Conservation (phyloP, 2,113 vertebrate genomes). For the Rostratula benghalensis region DNA sequence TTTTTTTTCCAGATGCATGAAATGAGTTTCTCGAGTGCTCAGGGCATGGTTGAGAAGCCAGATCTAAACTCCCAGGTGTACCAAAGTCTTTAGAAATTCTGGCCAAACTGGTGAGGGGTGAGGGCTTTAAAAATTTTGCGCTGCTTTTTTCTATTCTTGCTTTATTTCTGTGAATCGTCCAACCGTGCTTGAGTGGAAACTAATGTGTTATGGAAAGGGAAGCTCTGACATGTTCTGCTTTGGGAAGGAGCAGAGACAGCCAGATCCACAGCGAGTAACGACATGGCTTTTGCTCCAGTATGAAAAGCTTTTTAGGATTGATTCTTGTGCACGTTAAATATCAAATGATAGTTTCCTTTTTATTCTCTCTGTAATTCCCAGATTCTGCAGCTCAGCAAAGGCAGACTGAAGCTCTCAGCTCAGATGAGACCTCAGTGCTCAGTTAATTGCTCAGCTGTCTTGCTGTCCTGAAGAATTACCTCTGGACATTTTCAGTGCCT, state of each 20-base stretch:
- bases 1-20: background rate
- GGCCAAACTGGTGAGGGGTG: background rate
- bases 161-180: background rate
- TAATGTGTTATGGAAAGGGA: background rate
- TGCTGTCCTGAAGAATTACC: background rate
- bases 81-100: background rate
- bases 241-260: background rate
- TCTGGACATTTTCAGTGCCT: background rate
- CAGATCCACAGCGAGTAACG: background rate
- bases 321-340: background rate
- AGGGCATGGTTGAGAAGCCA: fast-evolving
- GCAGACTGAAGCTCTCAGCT: background rate
- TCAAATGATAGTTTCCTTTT: background rate
- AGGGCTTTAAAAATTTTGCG: background rate
- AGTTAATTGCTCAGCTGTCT: background rate
- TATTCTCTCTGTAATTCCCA: background rate
- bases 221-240: background rate
- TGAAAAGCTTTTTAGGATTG: background rate
- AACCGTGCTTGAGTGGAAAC: background rate
- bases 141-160: background rate
- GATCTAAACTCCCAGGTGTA: background rate
- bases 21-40: background rate
- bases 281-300: background rate
- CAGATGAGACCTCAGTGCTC: background rate
- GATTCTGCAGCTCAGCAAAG: background rate